Conservation (phyloP, 2,888 invertebrate genomes). For the Melanostoma mellinum region DNA sequence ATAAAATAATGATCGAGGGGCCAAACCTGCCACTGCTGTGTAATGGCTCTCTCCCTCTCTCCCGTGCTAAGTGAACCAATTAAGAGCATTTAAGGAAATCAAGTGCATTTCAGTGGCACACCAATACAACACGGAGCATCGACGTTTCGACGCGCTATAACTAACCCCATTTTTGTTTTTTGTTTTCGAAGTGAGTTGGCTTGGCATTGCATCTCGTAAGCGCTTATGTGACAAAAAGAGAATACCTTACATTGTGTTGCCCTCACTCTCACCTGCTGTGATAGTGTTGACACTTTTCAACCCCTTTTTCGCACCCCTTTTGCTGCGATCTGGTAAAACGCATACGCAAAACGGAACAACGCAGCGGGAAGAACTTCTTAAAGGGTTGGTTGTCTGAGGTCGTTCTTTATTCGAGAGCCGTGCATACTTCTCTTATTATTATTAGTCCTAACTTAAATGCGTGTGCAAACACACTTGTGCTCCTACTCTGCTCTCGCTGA, state of each 20-base stretch:
- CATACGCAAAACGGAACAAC: conserved; percentile 39
- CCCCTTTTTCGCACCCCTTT: conserved; percentile 59
- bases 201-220: background rate
- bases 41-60: background rate
- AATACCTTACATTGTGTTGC: conserved; percentile 2
- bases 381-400: conserved; percentile 58
- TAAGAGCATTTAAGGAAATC: conserved; percentile 65
- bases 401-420: conserved; percentile 37
- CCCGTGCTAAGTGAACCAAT: conserved; percentile 55
- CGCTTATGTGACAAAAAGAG: conserved; percentile 6
- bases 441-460: conserved; percentile 38
- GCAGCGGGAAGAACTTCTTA: conserved; percentile 26
- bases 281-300: conserved; percentile 59
- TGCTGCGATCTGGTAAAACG: background rate
- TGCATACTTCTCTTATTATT: conserved; percentile 23
- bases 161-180: background rate
- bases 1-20: conserved; percentile 22
- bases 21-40: conserved; percentile 8
- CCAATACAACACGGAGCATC: background rate
- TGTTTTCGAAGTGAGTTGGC: conserved; percentile 1
- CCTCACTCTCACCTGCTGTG: conserved; percentile 48
- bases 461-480: conserved; percentile 42
- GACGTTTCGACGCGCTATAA: too few species aligned
- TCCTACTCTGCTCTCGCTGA: background rate
- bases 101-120: conserved; percentile 62